Percentiles rank a stretch among this genome's conserved stretches.
phyloP scores from a whole-genome alignment of 2,888 invertebrate genomes.

The Spatulosminthurus flaviceps region DNA sequence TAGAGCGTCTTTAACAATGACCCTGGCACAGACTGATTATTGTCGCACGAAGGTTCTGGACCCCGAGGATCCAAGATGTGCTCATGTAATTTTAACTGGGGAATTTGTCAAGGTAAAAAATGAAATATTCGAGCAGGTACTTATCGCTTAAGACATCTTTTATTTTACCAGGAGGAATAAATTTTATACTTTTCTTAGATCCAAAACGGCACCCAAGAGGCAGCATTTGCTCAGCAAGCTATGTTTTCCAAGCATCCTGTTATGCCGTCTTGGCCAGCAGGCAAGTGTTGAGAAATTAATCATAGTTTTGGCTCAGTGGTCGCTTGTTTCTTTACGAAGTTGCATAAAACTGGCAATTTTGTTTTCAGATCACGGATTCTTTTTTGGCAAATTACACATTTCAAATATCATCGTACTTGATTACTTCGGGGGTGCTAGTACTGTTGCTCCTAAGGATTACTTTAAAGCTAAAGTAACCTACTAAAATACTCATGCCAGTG shows the following conservation, averaged over 20 bases:
- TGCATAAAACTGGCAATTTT: no score
- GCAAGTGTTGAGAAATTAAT: conserved; percentile 66
- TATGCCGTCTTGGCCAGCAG: conserved; percentile 75
- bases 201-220: conserved; percentile 70
- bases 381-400: conserved; percentile 80
- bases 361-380: conserved; percentile 82
- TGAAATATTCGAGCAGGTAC: no score
- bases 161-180: no score
- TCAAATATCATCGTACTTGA: conserved; percentile 79
- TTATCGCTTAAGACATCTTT: no score
- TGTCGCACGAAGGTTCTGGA: conserved; percentile 74
- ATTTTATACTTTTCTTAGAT: conserved; percentile 69
- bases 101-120: conserved; percentile 74
- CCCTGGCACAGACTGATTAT: conserved; percentile 75
- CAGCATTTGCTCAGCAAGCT: conserved; percentile 72
- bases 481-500: background rate
- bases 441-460: conserved; percentile 74
- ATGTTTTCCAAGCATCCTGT: conserved; percentile 77
- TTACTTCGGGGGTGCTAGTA: conserved; percentile 80
- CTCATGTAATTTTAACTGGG: conserved; percentile 76
- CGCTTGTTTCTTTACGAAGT: no score
- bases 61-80: conserved; percentile 81
- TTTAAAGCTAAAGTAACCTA: conserved; percentile 11
- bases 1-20: conserved; percentile 72
- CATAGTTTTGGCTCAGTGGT: no score